Evolutionary conservation across 1,140 invertebrate genomes (phyloP).

Genomic region (Helicoverpa armigera): DNA sequence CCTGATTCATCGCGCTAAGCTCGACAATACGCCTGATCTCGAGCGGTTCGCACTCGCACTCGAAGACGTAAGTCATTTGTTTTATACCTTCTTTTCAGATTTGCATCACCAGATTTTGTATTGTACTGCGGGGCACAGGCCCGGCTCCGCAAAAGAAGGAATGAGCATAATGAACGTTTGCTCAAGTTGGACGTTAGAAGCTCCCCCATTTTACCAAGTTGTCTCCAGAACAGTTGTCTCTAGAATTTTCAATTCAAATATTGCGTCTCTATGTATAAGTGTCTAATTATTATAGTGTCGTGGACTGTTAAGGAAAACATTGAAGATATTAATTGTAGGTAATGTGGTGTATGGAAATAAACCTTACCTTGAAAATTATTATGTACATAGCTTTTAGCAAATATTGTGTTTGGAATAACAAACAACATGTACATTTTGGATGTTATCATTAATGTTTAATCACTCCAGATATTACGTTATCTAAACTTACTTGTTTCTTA

Average conservation of each 20-base stretch:
- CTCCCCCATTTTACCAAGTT: too few relatives aligned
- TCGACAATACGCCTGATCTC: slow-evolving; percentile 93
- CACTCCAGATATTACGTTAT: too few relatives aligned
- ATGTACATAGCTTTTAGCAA: neutral
- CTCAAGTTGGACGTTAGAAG: neutral
- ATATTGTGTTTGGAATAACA: slow-evolving; percentile 14
- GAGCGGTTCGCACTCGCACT: slow-evolving; percentile 86
- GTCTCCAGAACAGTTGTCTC: too few relatives aligned
- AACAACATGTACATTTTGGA: neutral
- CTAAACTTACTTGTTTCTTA: neutral
- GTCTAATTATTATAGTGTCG: neutral
- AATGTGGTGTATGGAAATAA: neutral
- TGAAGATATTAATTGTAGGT: neutral
- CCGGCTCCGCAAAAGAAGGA: too few relatives aligned
- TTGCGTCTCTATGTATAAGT: neutral
- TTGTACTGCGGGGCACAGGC: too few relatives aligned
- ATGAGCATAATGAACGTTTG: neutral
- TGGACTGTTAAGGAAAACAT: neutral
- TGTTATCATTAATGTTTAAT: too few relatives aligned
- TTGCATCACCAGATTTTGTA: neutral
- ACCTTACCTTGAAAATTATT: neutral
- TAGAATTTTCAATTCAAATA: neutral
- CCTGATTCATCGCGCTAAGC: slow-evolving; percentile 92
- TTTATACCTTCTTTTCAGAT: neutral
- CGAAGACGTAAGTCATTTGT: slow-evolving; percentile 79